Conservation (phyloP, 1,140 invertebrate species). For the Drosophila athabasca region DNA sequence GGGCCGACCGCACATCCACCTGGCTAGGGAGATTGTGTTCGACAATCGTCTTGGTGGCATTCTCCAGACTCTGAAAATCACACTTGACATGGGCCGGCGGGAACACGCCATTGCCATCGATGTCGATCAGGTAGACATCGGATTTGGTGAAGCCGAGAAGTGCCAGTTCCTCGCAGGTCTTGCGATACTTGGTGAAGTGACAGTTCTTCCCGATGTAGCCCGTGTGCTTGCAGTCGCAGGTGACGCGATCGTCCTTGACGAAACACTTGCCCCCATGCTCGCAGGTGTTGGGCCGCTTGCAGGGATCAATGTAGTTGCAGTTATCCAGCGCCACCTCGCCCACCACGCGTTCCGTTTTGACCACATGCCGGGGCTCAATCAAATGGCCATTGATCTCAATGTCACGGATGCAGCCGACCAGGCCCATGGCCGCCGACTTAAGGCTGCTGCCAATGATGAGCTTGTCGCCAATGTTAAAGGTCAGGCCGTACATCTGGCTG, state of each 20-base stretch:
- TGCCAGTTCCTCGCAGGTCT: slow-evolving; percentile 96
- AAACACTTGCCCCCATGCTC: slow-evolving; percentile 95
- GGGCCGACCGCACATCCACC: slow-evolving; percentile 91
- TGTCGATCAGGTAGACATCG: slow-evolving; percentile 95
- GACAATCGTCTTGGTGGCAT: slow-evolving; percentile 94
- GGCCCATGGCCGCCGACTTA: slow-evolving; percentile 87
- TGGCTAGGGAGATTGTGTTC: slow-evolving; percentile 96
- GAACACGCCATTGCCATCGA: slow-evolving; percentile 95
- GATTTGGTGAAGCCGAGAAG: slow-evolving; percentile 92
- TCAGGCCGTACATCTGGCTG: slow-evolving; percentile 87
- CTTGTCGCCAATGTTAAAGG: slow-evolving; percentile 86
- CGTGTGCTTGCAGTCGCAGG: slow-evolving; percentile 94
- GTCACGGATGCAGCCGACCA: slow-evolving; percentile 95
- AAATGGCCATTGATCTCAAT: slow-evolving; percentile 91
- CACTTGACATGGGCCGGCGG: slow-evolving; percentile 95
- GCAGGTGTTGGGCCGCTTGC: slow-evolving; percentile 93
- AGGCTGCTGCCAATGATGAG: slow-evolving; percentile 90
- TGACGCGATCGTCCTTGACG: slow-evolving; percentile 93
- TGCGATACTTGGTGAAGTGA: slow-evolving; percentile 94
- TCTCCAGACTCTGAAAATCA: slow-evolving; percentile 93
- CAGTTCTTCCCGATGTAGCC: slow-evolving; percentile 96
- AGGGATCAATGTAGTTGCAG: slow-evolving; percentile 95
- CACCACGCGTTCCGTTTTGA: slow-evolving; percentile 91
- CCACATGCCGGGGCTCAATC: slow-evolving; percentile 89
- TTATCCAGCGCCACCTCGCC: slow-evolving; percentile 95